A percentile compares a stretch with the other conserved stretches of the same genome.
Evolutionary conservation across 2,113 vertebrate genomes (phyloP).

Genomic region (Mesoclemmys tuberculata): DNA sequence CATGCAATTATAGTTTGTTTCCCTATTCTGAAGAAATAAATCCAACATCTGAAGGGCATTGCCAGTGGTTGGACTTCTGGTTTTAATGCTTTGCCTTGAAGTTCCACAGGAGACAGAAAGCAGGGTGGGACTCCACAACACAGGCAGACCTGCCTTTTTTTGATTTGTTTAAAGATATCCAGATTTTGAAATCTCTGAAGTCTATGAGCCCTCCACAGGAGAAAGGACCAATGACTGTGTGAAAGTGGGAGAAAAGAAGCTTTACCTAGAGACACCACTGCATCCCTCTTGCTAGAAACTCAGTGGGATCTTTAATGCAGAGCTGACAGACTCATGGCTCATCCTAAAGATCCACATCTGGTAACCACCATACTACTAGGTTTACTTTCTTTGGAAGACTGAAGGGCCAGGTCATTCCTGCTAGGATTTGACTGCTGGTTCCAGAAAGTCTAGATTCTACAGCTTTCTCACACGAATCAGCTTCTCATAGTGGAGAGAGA

Average conservation of each 20-base stretch:
- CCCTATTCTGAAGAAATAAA: background rate
- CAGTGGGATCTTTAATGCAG: background rate
- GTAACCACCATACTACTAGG: background rate
- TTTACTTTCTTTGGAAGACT: background rate
- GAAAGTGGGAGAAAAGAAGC: background rate
- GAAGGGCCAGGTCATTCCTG: background rate
- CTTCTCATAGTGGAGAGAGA: background rate
- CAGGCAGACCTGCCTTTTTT: background rate
- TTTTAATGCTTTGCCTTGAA: background rate
- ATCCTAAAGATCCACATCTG: background rate
- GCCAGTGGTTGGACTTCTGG: background rate
- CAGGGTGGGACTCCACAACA: background rate
- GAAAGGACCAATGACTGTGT: background rate
- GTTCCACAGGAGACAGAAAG: background rate
- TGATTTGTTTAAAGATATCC: background rate
- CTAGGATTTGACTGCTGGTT: background rate
- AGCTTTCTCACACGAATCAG: background rate
- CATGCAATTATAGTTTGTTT: background rate
- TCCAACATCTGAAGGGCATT: background rate
- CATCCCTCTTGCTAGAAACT: background rate
- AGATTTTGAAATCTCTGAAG: background rate
- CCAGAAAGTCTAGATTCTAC: background rate
- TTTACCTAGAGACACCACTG: background rate
- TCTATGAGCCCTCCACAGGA: background rate
- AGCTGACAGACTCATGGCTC: background rate